Conservation (phyloP, 2,113 vertebrate species). For the Lichenostomus cassidix region DNA sequence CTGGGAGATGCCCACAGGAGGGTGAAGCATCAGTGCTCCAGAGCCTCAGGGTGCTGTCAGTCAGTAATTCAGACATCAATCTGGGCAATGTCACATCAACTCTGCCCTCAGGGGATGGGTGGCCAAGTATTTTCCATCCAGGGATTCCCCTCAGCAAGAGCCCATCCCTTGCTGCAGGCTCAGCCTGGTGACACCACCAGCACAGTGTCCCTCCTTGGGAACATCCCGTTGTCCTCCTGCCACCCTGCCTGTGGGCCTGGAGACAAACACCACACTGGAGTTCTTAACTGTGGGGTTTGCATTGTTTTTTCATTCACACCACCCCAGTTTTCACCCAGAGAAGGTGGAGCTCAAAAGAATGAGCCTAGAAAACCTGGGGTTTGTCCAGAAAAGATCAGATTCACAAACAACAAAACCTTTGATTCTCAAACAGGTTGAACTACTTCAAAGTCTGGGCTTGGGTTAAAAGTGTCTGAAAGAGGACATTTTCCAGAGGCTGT, state of each 20-base stretch:
- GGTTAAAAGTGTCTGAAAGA: fast-evolving
- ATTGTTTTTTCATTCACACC: neutral
- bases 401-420: neutral
- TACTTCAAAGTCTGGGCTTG: neutral
- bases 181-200: neutral
- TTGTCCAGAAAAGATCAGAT: neutral
- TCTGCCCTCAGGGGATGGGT: neutral
- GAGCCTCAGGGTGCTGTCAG: neutral
- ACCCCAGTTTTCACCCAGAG: neutral
- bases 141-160: neutral
- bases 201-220: neutral
- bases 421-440: neutral
- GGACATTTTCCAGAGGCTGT: neutral
- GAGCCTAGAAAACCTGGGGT: neutral
- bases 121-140: neutral
- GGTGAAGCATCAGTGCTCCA: neutral
- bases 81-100: neutral
- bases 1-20: neutral
- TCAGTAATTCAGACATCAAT: neutral
- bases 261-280: neutral
- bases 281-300: too few species aligned
- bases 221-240: fast-evolving
- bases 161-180: neutral
- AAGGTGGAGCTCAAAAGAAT: neutral
- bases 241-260: neutral